phyloP scores from a whole-genome alignment of 2,888 invertebrate species.

The Polymixis flavicincta region DNA sequence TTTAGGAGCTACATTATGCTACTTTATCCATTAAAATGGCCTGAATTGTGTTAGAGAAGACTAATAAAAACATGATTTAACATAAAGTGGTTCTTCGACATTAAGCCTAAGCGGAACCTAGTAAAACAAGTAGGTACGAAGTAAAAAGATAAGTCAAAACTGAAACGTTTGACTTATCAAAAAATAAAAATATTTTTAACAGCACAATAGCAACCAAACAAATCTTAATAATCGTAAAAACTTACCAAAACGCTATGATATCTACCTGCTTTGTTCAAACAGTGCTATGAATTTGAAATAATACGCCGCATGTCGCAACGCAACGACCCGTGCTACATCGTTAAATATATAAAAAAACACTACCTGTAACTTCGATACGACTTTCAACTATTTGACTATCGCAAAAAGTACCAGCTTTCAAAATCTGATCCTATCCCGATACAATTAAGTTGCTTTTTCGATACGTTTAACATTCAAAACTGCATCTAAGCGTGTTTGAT shows the following conservation, averaged over 20 bases:
- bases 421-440: slow-evolving; percentile 25
- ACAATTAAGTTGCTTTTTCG: slow-evolving; percentile 45
- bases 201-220: slow-evolving; percentile 23
- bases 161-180: no score
- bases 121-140: neutral
- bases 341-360: slow-evolving; percentile 79
- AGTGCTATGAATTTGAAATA: slow-evolving; percentile 77
- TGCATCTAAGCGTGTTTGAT: slow-evolving; percentile 40
- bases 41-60: neutral
- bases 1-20: neutral
- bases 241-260: slow-evolving; percentile 58
- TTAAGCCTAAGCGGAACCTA: neutral
- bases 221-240: slow-evolving; percentile 35
- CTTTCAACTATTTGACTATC: slow-evolving; percentile 47
- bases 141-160: neutral
- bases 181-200: neutral
- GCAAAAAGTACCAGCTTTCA: slow-evolving; percentile 34
- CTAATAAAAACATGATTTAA: neutral
- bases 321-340: slow-evolving; percentile 82
- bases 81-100: neutral
- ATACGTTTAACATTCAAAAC: slow-evolving; percentile 20
- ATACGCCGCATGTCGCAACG: slow-evolving; percentile 80
- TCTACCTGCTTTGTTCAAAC: slow-evolving; percentile 78
- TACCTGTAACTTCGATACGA: slow-evolving; percentile 79
- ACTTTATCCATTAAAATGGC: neutral